Conservation (phyloP, 2,113 vertebrate genomes). For the Opisthocomus hoazin region DNA sequence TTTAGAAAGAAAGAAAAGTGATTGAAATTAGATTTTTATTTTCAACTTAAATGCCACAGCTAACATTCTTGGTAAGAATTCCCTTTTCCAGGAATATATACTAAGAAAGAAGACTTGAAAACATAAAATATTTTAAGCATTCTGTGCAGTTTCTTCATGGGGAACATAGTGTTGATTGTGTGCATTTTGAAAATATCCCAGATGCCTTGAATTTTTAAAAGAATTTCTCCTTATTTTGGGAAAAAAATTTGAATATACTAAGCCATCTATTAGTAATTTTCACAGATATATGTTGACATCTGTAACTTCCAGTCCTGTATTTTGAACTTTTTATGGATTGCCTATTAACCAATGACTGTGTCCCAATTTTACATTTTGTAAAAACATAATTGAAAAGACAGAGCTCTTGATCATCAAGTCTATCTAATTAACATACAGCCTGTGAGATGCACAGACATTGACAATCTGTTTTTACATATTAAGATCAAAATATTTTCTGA, state of each 20-base stretch:
- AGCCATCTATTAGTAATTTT: background rate
- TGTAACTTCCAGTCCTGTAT: background rate
- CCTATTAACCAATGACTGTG: background rate
- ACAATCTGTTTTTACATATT: conserved; percentile 46
- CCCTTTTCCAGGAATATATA: background rate
- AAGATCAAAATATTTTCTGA: conserved; percentile 47
- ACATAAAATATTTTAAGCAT: background rate
- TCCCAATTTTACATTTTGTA: conserved; percentile 14
- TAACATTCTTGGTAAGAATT: background rate
- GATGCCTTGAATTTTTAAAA: background rate
- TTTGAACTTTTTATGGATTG: background rate
- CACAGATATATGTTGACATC: background rate
- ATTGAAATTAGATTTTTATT: background rate
- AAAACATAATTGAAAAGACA: conserved; percentile 37
- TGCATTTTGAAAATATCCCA: background rate
- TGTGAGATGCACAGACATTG: background rate
- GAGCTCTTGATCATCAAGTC: conserved; percentile 32
- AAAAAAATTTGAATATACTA: background rate
- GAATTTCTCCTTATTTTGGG: background rate
- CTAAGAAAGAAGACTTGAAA: background rate
- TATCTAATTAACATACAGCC: conserved; percentile 48
- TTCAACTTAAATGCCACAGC: background rate
- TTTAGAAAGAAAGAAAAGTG: background rate
- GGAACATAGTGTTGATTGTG: background rate
- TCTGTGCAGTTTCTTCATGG: background rate